Evolutionary conservation across 2,113 vertebrate species (phyloP).

Genomic region (Gymnocephalus cernua): DNA sequence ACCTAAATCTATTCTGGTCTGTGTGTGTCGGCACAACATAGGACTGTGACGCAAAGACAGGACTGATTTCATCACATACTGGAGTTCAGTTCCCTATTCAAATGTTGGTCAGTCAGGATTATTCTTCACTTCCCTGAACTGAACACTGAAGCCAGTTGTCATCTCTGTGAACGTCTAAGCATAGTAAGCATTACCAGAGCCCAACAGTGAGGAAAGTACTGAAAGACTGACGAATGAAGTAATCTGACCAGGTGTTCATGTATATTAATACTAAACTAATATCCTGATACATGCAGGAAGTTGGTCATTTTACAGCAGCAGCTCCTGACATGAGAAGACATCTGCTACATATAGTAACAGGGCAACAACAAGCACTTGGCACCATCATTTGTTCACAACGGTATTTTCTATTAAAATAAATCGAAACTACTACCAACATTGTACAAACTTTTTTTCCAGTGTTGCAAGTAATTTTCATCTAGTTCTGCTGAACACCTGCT

Average conservation of each 20-base stretch:
- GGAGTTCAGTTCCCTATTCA: neutral
- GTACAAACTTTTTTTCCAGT: neutral
- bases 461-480: no score
- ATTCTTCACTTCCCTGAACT: neutral
- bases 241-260: neutral
- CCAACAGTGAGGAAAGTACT: neutral
- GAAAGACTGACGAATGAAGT: neutral
- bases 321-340: conserved; percentile 6
- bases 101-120: neutral
- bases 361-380: neutral
- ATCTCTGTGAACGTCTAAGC: neutral
- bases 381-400: neutral
- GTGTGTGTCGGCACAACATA: neutral
- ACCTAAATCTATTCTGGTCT: conserved; percentile 34
- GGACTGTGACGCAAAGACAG: neutral
- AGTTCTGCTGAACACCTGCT: no score
- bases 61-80: conserved; percentile 6
- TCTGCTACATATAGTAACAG: neutral
- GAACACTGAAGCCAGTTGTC: neutral
- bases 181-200: neutral
- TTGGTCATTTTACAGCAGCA: neutral
- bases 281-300: neutral
- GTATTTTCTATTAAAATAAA: neutral
- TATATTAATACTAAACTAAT: conserved; percentile 19
- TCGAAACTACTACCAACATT: neutral